Evolutionary conservation across 2,797 vertebrate genomes (phyloP).

Genomic region (Takifugu ocellatus): DNA sequence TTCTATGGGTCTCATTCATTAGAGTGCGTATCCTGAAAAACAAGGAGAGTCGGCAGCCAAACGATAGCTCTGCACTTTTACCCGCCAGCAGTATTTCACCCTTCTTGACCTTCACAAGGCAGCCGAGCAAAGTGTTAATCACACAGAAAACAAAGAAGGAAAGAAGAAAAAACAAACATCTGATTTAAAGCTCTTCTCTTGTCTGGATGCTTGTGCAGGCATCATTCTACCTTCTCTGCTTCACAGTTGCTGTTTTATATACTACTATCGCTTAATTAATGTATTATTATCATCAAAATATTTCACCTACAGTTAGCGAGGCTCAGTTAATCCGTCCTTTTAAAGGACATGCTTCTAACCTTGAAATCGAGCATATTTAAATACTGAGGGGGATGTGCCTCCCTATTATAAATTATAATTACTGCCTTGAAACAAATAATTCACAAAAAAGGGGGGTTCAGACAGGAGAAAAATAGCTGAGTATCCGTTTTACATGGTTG

Average conservation of each 20-base stretch:
- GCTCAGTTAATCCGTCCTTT: no score
- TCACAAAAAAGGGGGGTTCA: conserved; percentile 19
- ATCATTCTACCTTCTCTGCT: conserved; percentile 27
- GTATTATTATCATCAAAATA: neutral
- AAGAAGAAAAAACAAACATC: conserved; percentile 19
- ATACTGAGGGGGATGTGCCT: neutral
- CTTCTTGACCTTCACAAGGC: conserved; percentile 58
- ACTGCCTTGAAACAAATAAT: conserved; percentile 1
- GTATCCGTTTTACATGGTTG: conserved; percentile 62
- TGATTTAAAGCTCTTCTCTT: conserved; percentile 38
- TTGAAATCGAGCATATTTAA: neutral
- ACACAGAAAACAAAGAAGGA: conserved; percentile 9
- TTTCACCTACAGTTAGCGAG: neutral
- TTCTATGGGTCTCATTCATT: conserved; percentile 65
- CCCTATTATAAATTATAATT: neutral
- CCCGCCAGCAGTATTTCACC: conserved; percentile 44
- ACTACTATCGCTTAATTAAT: neutral
- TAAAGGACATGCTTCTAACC: no score
- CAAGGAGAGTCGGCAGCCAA: conserved; percentile 54
- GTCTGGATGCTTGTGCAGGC: conserved; percentile 17
- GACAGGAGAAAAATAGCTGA: conserved; percentile 38
- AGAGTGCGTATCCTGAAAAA: conserved; percentile 46
- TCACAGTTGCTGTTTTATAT: neutral
- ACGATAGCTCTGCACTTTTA: conserved; percentile 29
- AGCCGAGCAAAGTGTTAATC: conserved; percentile 59